Evolutionary conservation across 1,140 invertebrate species (phyloP).

Genomic region (Macrostomum lignano): DNA sequence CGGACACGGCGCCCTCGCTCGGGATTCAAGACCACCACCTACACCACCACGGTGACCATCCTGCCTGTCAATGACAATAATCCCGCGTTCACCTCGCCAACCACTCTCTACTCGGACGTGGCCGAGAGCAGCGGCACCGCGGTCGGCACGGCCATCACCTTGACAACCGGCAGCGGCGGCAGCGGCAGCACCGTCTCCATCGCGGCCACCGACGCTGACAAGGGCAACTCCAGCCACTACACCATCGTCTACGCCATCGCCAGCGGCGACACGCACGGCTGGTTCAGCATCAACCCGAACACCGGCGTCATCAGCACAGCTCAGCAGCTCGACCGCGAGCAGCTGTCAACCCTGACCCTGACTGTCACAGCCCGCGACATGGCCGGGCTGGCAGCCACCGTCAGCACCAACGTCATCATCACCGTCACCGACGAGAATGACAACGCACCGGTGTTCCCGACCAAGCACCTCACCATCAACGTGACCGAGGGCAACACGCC

Average conservation of each 20-base stretch:
- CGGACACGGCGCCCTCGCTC: no score
- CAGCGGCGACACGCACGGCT: slow-evolving; percentile 34
- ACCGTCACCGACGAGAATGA: slow-evolving; percentile 40
- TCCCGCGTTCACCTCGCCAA: slow-evolving; percentile 10
- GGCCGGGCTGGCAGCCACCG: background rate
- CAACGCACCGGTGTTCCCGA: slow-evolving; percentile 28
- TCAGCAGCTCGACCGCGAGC: slow-evolving; percentile 17
- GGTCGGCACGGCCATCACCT: no score
- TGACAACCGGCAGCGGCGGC: no score
- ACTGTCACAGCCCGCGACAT: slow-evolving; percentile 1
- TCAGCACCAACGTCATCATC: no score
- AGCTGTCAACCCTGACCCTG: background rate
- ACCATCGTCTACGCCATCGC: slow-evolving; percentile 52
- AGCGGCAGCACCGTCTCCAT: no score
- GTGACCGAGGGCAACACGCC: no score
- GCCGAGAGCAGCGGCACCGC: no score
- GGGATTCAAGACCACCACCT: no score
- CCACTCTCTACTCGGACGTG: background rate
- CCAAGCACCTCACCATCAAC: no score
- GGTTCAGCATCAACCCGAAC: slow-evolving; percentile 20
- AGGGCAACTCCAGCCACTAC: no score
- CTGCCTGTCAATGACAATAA: slow-evolving; percentile 19
- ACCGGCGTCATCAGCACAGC: slow-evolving; percentile 20
- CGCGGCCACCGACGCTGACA: no score
- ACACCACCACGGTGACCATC: slow-evolving; percentile 13